phyloP scores from a whole-genome alignment of 2,113 vertebrate species.

The Oryctolagus cuniculus region mOryCun1.1 NC_091440.1:67269501-67270000 shows the following conservation, averaged over 20 bases:
- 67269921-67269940: background rate
- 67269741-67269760: conserved; percentile 6
- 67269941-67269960: background rate
- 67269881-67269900: background rate
- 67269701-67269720: background rate
- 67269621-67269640: too few relatives aligned
- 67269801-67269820: background rate
- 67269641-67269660: background rate
- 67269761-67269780: background rate
- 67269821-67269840: background rate
- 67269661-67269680: background rate
- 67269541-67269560: too few relatives aligned
- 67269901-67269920: conserved; percentile 12
- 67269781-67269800: conserved; percentile 25
- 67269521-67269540: too few relatives aligned
- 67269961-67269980: background rate
- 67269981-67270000: background rate
- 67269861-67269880: background rate
- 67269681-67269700: background rate
- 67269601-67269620: too few relatives aligned
- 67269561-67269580: too few relatives aligned
- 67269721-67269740: background rate
- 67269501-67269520: too few relatives aligned
- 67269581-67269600: too few relatives aligned
- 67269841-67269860: background rate